These are phyloP conservation scores for Orius insidiosus DNA, from an alignment of 1,140 invertebrate species.

Conservation along the genomic window DNA sequence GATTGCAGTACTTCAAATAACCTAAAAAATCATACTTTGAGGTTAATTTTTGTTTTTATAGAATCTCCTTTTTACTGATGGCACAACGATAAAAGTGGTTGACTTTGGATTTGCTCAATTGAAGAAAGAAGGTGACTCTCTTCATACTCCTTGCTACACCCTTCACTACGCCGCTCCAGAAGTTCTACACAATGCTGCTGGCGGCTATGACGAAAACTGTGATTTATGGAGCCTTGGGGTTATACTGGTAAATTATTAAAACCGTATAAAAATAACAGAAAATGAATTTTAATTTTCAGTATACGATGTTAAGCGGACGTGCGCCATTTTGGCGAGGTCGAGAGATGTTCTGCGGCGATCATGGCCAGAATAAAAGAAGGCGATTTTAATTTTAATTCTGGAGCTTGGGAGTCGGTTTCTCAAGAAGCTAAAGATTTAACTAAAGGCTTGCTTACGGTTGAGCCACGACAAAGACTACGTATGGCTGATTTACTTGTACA, in stretches of 20 bases:
- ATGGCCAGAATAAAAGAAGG: constrained; percentile 65
- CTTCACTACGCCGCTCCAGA: constrained; percentile 84
- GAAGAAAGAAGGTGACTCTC: constrained; percentile 39
- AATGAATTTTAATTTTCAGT: constrained; percentile 29
- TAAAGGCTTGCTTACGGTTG: constrained; percentile 56
- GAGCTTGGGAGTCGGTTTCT: constrained; percentile 56
- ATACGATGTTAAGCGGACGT: constrained; percentile 71
- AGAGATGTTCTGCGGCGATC: constrained; percentile 48
- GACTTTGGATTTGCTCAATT: constrained; percentile 81
- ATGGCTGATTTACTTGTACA: constrained; percentile 44
- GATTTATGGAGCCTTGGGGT: constrained; percentile 87
- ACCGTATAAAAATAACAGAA: not conserved
- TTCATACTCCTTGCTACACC: constrained; percentile 74
- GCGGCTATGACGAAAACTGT: constrained; percentile 70
- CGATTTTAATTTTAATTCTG: constrained; percentile 51
- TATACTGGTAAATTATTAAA: constrained; percentile 41
- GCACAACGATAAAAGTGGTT: constrained; percentile 61
- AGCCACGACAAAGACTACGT: constrained; percentile 51
- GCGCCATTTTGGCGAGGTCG: constrained; percentile 52
- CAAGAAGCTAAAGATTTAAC: constrained; percentile 57
- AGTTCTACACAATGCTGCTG: constrained; percentile 43
- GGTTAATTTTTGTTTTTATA: constrained; percentile 26
- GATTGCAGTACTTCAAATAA: no score
- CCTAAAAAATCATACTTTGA: no score
- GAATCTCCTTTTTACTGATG: constrained; percentile 58